Conservation (phyloP, 2,888 invertebrate genomes). For the Dicycla oo region DNA sequence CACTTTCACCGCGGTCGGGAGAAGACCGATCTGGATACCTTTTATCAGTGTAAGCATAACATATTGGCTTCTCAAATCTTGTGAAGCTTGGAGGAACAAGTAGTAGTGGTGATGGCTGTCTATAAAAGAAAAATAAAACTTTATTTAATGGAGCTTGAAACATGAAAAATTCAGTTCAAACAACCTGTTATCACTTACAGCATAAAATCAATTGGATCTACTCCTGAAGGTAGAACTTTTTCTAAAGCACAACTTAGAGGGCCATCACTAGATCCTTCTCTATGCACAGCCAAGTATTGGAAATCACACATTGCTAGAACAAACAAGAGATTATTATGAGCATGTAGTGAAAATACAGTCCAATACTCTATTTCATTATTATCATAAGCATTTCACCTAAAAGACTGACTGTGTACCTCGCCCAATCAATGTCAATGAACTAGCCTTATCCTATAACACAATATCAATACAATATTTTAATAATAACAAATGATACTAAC, state of each 20-base stretch:
- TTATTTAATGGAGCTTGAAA: background rate
- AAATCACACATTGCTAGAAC: constrained; percentile 96
- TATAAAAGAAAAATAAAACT: constrained; percentile 61
- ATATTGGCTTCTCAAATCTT: constrained; percentile 92
- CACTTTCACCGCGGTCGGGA: constrained; percentile 74
- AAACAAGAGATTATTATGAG: constrained; percentile 29
- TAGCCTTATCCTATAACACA: background rate
- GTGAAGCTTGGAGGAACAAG: constrained; percentile 95
- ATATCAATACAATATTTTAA: background rate
- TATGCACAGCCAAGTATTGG: constrained; percentile 95
- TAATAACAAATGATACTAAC: constrained; percentile 81
- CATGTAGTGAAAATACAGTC: background rate
- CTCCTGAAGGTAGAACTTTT: constrained; percentile 91
- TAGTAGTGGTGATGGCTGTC: constrained; percentile 90
- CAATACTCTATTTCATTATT: background rate
- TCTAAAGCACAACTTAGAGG: constrained; percentile 91
- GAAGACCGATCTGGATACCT: constrained; percentile 69
- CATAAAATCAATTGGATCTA: constrained; percentile 76
- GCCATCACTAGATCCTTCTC: constrained; percentile 76
- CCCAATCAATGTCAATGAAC: background rate
- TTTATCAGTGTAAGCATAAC: constrained; percentile 82
- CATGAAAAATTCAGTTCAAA: background rate
- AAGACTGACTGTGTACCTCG: background rate
- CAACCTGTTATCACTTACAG: constrained; percentile 70
- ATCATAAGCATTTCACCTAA: background rate